Base-by-base conservation (phyloP, 2,888 invertebrate species). In the Spodoptera exigua region DNA sequence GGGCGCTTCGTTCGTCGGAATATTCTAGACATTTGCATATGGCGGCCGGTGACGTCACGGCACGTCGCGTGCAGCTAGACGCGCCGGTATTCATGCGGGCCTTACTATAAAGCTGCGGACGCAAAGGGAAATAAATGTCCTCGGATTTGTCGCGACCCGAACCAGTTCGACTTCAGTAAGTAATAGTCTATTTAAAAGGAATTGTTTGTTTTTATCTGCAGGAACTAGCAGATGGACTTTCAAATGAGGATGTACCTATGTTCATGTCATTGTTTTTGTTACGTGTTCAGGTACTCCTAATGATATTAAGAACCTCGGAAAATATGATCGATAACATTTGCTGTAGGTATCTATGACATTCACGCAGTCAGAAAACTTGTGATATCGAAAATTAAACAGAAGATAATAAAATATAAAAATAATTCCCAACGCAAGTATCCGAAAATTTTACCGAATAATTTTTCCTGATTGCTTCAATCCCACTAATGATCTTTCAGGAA, bases 1-100 rank as follows among this genome's bases (percentile, higher is more conserved):
- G 71, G 71, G 67, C 51, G 69, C 74, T 75, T 56, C 47, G 69
- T 61, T 75, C 75, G 65, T 66, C 45, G 61, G 74, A 78, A 78
- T 70, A 76, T 78, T 78, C 78, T 78, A 78, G 74, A 76, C 59
- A 78, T 78, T 78, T 78, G 74, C 78, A 78, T 78, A 74, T 78
- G 70, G 72, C 71, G 69, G 57, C 73, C 66, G 51, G 63, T 83
- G 85, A 81, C 83, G 83, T 82, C 83, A 84, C 78, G 62, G 65
- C 57, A 60, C 74, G 72, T 78, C 79, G 76, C 76, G 79, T 75
- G 70, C 70, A 70, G 53, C 65, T 74, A 82, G 82, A 79, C 86
- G 63, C 78, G 60, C 75, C 79, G 79, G 78, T 77, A 84, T 80
- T 82, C 80, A 72, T 62, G 68, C 71, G 60, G 66, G 75, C 74